Conservation (phyloP, 2,113 vertebrate genomes). For the Laticauda laticaudata region DNA sequence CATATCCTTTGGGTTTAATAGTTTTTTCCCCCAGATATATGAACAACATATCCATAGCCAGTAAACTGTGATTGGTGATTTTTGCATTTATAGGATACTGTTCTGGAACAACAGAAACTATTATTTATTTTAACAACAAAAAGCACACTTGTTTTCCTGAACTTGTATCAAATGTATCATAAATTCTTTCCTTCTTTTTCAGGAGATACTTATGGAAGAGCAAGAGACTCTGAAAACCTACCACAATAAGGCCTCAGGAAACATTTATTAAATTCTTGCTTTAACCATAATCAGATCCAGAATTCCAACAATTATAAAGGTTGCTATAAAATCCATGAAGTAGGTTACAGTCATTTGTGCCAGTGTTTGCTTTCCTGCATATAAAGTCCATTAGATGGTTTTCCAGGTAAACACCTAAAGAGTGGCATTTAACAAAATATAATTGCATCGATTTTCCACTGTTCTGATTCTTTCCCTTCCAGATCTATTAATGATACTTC, state of each 20-base stretch:
- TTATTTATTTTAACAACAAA: not conserved
- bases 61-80: not conserved
- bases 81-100: not conserved
- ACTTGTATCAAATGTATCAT: not conserved
- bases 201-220: not conserved
- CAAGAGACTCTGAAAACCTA: not conserved
- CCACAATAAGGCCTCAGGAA: not conserved
- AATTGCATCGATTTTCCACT: not conserved
- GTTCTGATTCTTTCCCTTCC: not conserved
- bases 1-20: not conserved
- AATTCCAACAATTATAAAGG: not conserved
- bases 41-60: not conserved
- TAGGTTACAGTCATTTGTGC: not conserved
- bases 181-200: not conserved
- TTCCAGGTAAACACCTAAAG: not conserved
- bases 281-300: not conserved
- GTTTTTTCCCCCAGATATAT: no score
- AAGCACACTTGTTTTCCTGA: not conserved
- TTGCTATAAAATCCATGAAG: not conserved
- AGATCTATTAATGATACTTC: not conserved
- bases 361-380: not conserved
- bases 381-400: not conserved
- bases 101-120: not conserved
- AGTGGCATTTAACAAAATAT: not conserved
- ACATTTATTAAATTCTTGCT: not conserved